Evolutionary conservation across 2,797 vertebrate species (phyloP), one percentile per base, ranked within the genome.

Genomic region (Myripristis jacobus): DNA sequence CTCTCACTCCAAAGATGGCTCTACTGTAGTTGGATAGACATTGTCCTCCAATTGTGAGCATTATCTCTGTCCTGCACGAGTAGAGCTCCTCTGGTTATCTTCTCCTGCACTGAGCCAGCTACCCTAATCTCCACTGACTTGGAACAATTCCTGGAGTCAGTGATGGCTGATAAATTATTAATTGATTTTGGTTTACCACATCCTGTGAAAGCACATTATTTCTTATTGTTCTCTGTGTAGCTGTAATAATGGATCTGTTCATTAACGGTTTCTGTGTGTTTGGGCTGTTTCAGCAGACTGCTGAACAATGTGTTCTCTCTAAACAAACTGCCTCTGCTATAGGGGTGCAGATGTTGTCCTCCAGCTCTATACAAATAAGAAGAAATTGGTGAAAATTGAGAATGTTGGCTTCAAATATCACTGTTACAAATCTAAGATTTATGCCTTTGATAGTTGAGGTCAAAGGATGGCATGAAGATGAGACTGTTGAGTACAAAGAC

Each of bases 151-250:
- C 16, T 58, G 1, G 6, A 63, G 55, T 50, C 22, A 56, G 36
- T 57, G 29, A 38, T 36, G 6, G 7, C 4, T 67, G 36, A 62
- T 66, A 19, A 44, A 61, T 70, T 50, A 66, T 62, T 62, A 7
- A 77, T 18, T 56, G 46, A 34, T 55, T 73, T 66, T 53, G 51
- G 52, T 36, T 53, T 66, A 55, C 22, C 6, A 34, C 44, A 18
- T 34, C 59, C 29, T 44, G 24, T 46, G 36, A 67, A 48, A 34
- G 54, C 44, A 51, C n/a, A 65, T 52, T 19, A 18, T 24, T 57
- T 57, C 51, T 15, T 15, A 12, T 48, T 55, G 19, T n/a, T 41
- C 5, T n/a, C 24, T 24, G 34, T 47, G 54, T 54, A 44, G 9
- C 2, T 24, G 24, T 7, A 29, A 54, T 27, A 41, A 36, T 58